Conservation (phyloP, 2,888 invertebrate genomes). For the Mythimna pallens region DNA sequence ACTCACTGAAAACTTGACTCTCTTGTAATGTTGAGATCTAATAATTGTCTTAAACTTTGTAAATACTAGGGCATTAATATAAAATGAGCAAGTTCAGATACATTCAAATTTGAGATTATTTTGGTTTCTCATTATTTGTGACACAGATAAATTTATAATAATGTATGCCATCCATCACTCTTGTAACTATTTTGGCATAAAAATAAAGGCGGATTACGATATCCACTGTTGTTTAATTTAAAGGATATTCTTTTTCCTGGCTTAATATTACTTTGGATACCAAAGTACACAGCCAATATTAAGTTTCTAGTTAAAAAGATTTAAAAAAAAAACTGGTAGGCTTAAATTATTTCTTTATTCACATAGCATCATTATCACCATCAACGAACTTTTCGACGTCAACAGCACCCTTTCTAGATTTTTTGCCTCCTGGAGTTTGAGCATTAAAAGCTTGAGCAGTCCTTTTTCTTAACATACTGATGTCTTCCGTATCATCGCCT, state of each 20-base stretch:
- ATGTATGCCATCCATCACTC: slow-evolving; percentile 69
- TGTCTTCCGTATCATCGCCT: slow-evolving; percentile 92
- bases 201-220: slow-evolving; percentile 76
- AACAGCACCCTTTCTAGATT: slow-evolving; percentile 85
- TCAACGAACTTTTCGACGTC: slow-evolving; percentile 86
- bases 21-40: slow-evolving; percentile 39
- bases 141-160: slow-evolving; percentile 51
- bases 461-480: slow-evolving; percentile 95
- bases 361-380: slow-evolving; percentile 71
- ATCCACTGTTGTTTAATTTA: slow-evolving; percentile 38
- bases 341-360: slow-evolving; percentile 34
- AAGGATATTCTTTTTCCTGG: not conserved
- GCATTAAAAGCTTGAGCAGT: slow-evolving; percentile 92
- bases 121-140: slow-evolving; percentile 48
- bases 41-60: slow-evolving; percentile 59
- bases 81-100: slow-evolving; percentile 40
- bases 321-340: not conserved
- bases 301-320: too few species aligned
- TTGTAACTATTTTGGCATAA: slow-evolving; percentile 73
- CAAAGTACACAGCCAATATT: too few species aligned
- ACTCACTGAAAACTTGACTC: slow-evolving; percentile 23
- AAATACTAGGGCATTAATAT: slow-evolving; percentile 65
- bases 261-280: too few species aligned
- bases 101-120: slow-evolving; percentile 43
- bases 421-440: slow-evolving; percentile 84